These are phyloP conservation scores for Amblyraja radiata DNA, from an alignment of 2,797 vertebrate genomes.

Conservation along the genomic window DNA sequence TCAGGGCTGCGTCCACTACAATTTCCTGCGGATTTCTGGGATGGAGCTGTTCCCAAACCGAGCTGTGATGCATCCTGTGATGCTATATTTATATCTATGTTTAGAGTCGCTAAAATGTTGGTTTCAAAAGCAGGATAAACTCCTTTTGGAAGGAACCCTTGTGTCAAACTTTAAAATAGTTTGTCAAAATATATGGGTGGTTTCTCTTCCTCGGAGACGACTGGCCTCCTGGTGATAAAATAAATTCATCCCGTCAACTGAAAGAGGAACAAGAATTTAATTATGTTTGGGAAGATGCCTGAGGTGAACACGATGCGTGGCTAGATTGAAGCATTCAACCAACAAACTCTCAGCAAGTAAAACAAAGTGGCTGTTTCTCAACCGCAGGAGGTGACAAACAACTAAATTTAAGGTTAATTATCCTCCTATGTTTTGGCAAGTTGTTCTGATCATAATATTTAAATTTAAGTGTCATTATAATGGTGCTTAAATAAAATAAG, in stretches of 20 bases:
- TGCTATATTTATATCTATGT: not conserved
- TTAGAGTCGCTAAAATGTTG: not conserved
- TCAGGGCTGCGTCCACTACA: too few species aligned
- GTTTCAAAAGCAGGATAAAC: slow-evolving; percentile 9
- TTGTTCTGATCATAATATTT: slow-evolving; percentile 26
- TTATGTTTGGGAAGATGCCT: slow-evolving; percentile 71
- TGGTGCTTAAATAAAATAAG: slow-evolving; percentile 28
- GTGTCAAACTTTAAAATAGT: slow-evolving; percentile 74
- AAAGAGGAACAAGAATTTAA: slow-evolving; percentile 73
- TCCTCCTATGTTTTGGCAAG: slow-evolving; percentile 51
- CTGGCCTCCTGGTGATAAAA: slow-evolving; percentile 70
- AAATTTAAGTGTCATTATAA: slow-evolving; percentile 33
- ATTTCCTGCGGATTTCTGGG: too few species aligned
- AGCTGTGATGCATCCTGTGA: not conserved
- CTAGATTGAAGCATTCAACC: slow-evolving; percentile 55
- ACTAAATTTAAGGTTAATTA: slow-evolving; percentile 61
- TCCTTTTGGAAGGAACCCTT: not conserved
- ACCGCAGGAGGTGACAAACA: slow-evolving; percentile 64
- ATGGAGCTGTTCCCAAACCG: too few species aligned
- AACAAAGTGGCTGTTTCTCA: slow-evolving; percentile 70
- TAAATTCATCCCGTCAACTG: slow-evolving; percentile 63
- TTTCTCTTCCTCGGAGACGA: slow-evolving; percentile 51
- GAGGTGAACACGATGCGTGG: slow-evolving; percentile 56
- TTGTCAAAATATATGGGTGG: slow-evolving; percentile 82
- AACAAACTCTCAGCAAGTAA: slow-evolving; percentile 64